Base-by-base conservation (phyloP, 2,113 vertebrate species). In the Galeopterus variegatus region DNA sequence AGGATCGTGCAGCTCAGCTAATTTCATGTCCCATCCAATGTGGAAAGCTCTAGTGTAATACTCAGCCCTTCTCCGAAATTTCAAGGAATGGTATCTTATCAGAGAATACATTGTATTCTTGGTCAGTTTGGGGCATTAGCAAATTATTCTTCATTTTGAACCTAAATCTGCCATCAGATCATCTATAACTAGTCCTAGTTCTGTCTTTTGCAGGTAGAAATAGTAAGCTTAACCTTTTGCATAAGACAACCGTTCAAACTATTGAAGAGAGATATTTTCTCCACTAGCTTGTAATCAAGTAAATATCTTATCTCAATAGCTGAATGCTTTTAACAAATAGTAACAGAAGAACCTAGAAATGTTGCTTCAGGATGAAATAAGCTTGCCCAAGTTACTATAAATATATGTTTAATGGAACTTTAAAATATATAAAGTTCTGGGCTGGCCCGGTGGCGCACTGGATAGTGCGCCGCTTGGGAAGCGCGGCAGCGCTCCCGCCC, bases 61-160 rank as follows among this genome's bases (percentile, higher is more conserved):
- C 2, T 65, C 52, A 90, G 28, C 0, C 19, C 5, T 72, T 69
- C 36, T 75, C 69, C 54, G 62, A 56, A 72, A 83, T 24, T 73
- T n/a, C 65, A 64, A 64, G 67, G 31, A 67, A 28, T 31, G 17
- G 26, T 19, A 36, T n/a, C 52, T 67, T 52, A 56, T 17, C 58
- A 41, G 17, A 8, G 10, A 67, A 77, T 31, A 67, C 6, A 21
- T 23, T 67, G 14, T 91, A 60, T 24, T 87, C 45, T 94, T 36
- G 26, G 7, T 92, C 12, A 81, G 17, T 77, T 41, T 69, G 31
- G 45, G 50, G 52, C 7, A 48, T 33, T 10, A 92, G 10, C 8
- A 77, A 92, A 4, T n/a, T 81, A 60, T 56, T 80, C 83, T 81
- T 84, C 67, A 69, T 93, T 93, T 64, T 93, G 8, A 95, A 56